Percentiles rank a stretch among this genome's conserved stretches.
phyloP scores from a whole-genome alignment of 2,113 vertebrate species.

The Tonatia bakeri region DNA sequence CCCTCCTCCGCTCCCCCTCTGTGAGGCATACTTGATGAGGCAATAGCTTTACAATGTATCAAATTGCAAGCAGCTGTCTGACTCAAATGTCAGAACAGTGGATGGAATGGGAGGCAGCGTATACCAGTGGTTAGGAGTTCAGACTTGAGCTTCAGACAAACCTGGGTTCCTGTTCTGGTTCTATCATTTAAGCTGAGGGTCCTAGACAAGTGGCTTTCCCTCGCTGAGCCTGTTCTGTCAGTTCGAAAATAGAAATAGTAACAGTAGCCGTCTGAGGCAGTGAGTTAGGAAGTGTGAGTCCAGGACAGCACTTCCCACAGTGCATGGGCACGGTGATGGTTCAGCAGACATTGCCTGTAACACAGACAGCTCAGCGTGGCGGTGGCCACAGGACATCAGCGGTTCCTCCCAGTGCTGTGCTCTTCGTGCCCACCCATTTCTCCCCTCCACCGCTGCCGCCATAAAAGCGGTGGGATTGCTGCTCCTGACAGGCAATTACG shows the following conservation, averaged over 20 bases:
- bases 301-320: not conserved
- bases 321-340: not conserved
- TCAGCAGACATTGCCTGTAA: not conserved
- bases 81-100: conserved; percentile 41
- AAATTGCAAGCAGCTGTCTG: conserved; percentile 47
- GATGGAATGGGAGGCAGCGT: not conserved
- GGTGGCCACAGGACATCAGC: not conserved
- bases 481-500: not conserved
- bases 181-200: not conserved
- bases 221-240: not conserved
- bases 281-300: not conserved
- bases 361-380: not conserved
- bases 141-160: not conserved
- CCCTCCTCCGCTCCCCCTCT: not conserved
- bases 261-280: not conserved
- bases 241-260: not conserved
- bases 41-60: conserved; percentile 41
- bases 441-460: not conserved
- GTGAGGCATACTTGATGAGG: conserved; percentile 35
- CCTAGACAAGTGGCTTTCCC: not conserved
- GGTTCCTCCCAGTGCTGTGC: not conserved
- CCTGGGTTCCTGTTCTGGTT: not conserved
- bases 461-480: not conserved
- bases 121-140: not conserved
- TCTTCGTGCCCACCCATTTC: not conserved